These are phyloP conservation scores for Enteromius afrohamiltoni DNA, from an alignment of 2,797 vertebrate genomes.

Conservation along the genomic window DNA sequence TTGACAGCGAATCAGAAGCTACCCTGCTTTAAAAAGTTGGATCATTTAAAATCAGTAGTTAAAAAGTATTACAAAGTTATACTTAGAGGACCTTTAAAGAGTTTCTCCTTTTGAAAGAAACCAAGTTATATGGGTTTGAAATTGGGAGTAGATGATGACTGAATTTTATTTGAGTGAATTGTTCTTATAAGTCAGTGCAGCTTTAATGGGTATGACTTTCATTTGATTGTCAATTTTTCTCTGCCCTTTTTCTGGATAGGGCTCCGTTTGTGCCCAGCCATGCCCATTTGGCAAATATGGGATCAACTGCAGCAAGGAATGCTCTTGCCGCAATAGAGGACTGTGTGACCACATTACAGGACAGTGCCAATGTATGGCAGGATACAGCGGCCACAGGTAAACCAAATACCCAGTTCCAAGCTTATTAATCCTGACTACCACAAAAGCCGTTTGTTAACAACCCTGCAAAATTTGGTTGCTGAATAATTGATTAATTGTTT, in stretches of 20 bases:
- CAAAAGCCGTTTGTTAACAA: slow-evolving; percentile 15
- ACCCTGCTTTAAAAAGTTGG: too few species aligned
- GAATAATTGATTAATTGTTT: slow-evolving; percentile 37
- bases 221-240: slow-evolving; percentile 14
- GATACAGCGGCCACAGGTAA: slow-evolving; percentile 95
- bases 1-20: too few species aligned
- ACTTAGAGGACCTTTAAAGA: too few species aligned
- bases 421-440: not conserved
- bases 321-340: slow-evolving; percentile 93
- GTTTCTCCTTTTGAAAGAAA: not conserved
- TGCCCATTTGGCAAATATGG: slow-evolving; percentile 91
- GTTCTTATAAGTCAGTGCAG: not conserved
- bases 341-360: slow-evolving; percentile 93
- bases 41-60: too few species aligned
- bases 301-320: slow-evolving; percentile 96
- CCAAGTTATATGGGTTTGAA: not conserved
- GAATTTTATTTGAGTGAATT: not conserved
- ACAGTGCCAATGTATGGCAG: slow-evolving; percentile 90
- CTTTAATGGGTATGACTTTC: not conserved
- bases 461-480: not conserved
- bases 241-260: slow-evolving; percentile 73
- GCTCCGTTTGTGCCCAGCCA: slow-evolving; percentile 94
- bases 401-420: not conserved
- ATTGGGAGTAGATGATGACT: not conserved
- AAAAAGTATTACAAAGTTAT: not conserved